Conservation (phyloP, 2,797 vertebrate species). For the Thalassophryne amazonica region DNA sequence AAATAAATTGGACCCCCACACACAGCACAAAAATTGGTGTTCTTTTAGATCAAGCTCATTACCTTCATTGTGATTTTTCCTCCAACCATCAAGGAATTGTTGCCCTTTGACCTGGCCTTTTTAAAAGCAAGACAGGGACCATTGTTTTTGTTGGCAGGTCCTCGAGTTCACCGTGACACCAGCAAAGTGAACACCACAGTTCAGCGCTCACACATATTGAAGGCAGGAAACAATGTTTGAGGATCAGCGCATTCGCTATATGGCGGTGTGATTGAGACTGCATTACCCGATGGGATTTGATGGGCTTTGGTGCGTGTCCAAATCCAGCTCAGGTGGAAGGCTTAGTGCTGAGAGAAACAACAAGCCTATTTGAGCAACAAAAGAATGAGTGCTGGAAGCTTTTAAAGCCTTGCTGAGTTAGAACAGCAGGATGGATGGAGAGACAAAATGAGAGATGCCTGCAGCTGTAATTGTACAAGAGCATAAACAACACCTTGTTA, state of each 20-base stretch:
- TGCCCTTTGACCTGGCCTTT: slow-evolving; percentile 2
- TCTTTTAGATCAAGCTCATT: not conserved
- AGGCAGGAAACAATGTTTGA: not conserved
- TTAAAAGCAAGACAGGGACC: not conserved
- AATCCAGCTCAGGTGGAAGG: slow-evolving; percentile 34
- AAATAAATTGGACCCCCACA: not conserved
- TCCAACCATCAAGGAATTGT: not conserved
- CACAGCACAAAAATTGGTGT: not conserved
- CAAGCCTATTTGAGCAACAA: slow-evolving; percentile 30
- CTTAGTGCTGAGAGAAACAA: slow-evolving; percentile 19
- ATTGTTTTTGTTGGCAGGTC: not conserved
- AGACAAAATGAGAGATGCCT: slow-evolving; percentile 17
- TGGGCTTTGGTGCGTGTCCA: slow-evolving; percentile 13
- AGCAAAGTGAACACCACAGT: slow-evolving; percentile 8
- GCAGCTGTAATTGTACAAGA: slow-evolving; percentile 27
- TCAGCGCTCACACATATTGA: slow-evolving; percentile 1
- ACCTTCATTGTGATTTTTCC: not conserved
- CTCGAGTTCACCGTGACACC: not conserved
- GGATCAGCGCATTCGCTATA: not conserved
- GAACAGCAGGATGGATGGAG: not conserved
- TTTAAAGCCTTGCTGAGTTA: slow-evolving; percentile 14
- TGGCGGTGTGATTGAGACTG: slow-evolving; percentile 21
- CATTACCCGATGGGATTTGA: slow-evolving; percentile 17
- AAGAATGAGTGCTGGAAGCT: slow-evolving; percentile 9
- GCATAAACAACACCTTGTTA: slow-evolving; percentile 40